Evolutionary conservation across 2,888 invertebrate genomes (phyloP).

Genomic region (Rotaria socialis): DNA sequence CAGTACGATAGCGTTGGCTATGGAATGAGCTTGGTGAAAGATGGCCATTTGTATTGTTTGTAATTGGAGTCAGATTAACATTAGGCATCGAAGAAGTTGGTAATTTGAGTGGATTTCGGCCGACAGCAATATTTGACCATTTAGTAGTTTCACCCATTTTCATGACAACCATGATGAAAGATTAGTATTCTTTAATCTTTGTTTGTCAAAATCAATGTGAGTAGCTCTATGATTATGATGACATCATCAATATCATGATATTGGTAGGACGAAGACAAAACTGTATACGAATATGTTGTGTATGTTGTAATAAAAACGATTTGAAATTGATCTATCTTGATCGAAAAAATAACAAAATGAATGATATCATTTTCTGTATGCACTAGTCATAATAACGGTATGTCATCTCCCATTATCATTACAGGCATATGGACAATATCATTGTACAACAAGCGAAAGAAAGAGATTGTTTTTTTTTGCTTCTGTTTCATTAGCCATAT

Average conservation of each 20-base stretch:
- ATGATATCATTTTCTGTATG: not conserved
- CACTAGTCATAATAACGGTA: not conserved
- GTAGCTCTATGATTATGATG: not conserved
- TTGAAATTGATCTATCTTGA: slow-evolving; percentile 4
- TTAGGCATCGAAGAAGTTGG: not conserved
- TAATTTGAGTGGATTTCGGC: not conserved
- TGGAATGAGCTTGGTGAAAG: not conserved
- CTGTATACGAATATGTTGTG: not conserved
- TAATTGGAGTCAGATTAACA: not conserved
- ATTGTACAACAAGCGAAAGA: not conserved
- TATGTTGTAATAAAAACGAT: not conserved
- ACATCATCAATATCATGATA: not conserved
- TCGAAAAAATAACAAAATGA: not conserved
- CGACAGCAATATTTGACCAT: not conserved
- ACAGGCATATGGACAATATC: not conserved
- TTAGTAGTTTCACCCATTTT: not conserved
- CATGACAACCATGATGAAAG: not conserved
- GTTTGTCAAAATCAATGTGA: not conserved
- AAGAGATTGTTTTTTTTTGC: not conserved
- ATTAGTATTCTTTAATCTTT: not conserved
- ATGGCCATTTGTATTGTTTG: not conserved
- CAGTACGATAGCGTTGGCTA: slow-evolving; percentile 11
- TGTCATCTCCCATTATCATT: not conserved
- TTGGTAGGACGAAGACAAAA: not conserved
- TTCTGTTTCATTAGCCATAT: not conserved